These are phyloP conservation scores for Psittacula echo DNA, from an alignment of 2,797 vertebrate genomes.

Conservation along the genomic window DNA sequence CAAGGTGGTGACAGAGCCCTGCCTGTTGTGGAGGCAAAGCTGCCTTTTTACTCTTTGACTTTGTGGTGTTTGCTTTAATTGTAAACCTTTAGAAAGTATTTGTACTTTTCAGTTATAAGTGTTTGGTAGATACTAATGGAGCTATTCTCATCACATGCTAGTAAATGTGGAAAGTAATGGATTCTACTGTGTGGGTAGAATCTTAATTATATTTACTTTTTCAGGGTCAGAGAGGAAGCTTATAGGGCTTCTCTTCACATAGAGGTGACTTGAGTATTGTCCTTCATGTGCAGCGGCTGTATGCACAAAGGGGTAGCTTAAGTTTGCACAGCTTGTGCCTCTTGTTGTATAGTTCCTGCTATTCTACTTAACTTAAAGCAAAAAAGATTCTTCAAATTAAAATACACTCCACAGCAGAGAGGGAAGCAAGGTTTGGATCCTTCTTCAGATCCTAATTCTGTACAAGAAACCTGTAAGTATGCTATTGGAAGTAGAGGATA, in stretches of 20 bases:
- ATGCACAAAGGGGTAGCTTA: not conserved
- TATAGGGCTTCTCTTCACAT: not conserved
- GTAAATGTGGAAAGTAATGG: not conserved
- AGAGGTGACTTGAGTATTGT: not conserved
- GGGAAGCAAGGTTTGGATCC: not conserved
- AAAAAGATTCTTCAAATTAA: not conserved
- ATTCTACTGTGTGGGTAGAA: not conserved
- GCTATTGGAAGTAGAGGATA: not conserved
- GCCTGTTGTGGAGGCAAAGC: not conserved
- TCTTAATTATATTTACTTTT: not conserved
- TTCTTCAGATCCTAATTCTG: not conserved
- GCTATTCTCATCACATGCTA: not conserved
- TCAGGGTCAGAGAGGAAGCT: constrained; percentile 13
- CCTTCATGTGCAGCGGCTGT: not conserved
- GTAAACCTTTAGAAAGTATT: not conserved
- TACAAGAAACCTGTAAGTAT: not conserved
- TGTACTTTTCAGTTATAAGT: not conserved
- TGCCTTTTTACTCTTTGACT: not conserved
- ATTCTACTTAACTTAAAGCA: not conserved
- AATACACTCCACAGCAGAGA: not conserved
- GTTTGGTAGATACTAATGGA: not conserved
- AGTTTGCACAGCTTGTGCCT: not conserved
- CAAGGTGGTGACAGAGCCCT: not conserved
- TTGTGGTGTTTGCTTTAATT: not conserved
- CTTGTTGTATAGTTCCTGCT: not conserved